These are phyloP conservation scores for Pocillopora damicornis DNA, from an alignment of 64 coral and sea anemone species.

Conservation along the genomic window DNA sequence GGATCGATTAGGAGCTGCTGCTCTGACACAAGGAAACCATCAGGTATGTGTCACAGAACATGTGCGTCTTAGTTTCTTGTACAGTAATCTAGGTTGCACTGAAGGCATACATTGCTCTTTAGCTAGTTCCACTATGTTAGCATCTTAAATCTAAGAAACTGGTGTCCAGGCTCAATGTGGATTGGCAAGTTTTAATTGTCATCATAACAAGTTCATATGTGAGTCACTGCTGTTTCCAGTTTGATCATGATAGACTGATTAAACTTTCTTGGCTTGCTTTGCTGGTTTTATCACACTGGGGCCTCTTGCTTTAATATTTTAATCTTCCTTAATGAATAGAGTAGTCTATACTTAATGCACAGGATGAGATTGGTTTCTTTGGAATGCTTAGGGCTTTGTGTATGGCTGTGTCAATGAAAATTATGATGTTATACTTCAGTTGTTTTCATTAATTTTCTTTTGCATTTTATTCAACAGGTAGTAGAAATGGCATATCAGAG, in stretches of 20 bases:
- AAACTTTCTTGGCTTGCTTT: slow-evolving; percentile 50
- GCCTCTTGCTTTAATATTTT: slow-evolving; percentile 4
- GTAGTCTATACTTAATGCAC: too few relatives aligned
- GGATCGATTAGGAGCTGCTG: slow-evolving; percentile 87
- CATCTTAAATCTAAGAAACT: too few relatives aligned
- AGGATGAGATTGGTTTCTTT: too few relatives aligned
- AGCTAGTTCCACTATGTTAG: too few relatives aligned
- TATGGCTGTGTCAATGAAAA: too few relatives aligned
- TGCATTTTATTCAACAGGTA: slow-evolving; percentile 33
- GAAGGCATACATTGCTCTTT: too few relatives aligned
- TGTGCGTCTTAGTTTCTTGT: too few relatives aligned
- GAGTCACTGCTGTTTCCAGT: slow-evolving; percentile 55
- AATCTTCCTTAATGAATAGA: too few relatives aligned
- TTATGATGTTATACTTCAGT: neutral
- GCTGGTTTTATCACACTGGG: slow-evolving; percentile 4
- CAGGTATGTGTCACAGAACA: slow-evolving; percentile 22
- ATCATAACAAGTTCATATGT: neutral
- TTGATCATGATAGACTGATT: slow-evolving; percentile 51
- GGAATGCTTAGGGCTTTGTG: too few relatives aligned
- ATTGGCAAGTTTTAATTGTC: neutral
- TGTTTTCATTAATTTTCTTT: neutral
- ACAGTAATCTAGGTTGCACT: too few relatives aligned
- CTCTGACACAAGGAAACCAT: slow-evolving; percentile 94
- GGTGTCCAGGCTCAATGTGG: too few relatives aligned
- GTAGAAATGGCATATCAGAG: slow-evolving; percentile 99